phyloP scores from a whole-genome alignment of 2,797 vertebrate species.

The Sebastes miniatus region DNA sequence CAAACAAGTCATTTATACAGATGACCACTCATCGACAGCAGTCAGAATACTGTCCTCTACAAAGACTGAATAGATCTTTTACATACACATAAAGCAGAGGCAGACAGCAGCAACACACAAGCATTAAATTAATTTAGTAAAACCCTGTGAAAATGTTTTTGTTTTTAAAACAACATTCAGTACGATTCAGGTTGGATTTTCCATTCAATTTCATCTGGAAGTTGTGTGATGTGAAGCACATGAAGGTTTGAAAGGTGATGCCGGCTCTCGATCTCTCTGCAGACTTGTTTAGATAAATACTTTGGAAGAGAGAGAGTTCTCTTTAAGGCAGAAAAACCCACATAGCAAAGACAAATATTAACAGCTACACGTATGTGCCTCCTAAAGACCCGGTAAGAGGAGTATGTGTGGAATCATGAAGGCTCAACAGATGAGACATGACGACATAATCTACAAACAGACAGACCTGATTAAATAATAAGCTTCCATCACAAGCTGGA shows the following conservation, averaged over 20 bases:
- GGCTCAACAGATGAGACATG: slow-evolving; percentile 18
- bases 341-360: slow-evolving; percentile 19
- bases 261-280: neutral
- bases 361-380: slow-evolving; percentile 3
- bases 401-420: slow-evolving; percentile 48
- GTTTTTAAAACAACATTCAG: slow-evolving; percentile 11
- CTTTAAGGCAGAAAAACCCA: slow-evolving; percentile 1
- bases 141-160: slow-evolving; percentile 12
- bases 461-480: slow-evolving; percentile 29
- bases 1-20: slow-evolving; percentile 63
- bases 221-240: slow-evolving; percentile 2
- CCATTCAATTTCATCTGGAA: neutral
- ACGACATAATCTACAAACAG: neutral
- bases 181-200: neutral
- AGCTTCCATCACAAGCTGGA: neutral
- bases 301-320: slow-evolving; percentile 10
- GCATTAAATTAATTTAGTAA: slow-evolving; percentile 55
- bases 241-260: neutral
- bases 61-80: slow-evolving; percentile 31
- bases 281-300: neutral
- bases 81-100: slow-evolving; percentile 53
- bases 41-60: slow-evolving; percentile 42
- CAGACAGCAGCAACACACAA: slow-evolving; percentile 53
- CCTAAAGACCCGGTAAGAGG: slow-evolving; percentile 8
- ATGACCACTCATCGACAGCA: slow-evolving; percentile 47